phyloP scores from a whole-genome alignment of 2,888 invertebrate species.

The Trichogramma dendrolimi region DNA sequence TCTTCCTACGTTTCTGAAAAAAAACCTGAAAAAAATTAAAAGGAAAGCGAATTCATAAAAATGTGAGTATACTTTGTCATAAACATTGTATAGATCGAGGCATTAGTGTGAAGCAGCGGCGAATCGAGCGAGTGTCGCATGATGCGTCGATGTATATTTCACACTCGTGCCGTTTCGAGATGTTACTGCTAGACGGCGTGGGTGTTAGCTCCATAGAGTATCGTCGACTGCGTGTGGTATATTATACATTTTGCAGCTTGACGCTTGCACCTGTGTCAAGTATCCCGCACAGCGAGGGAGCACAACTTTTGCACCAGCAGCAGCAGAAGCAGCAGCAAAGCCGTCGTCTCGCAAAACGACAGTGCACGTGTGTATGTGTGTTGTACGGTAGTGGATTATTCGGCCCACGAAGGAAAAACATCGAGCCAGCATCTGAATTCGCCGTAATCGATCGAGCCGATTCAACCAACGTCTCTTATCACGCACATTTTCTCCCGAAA shows the following conservation, averaged over 20 bases:
- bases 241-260: not conserved
- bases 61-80: no score
- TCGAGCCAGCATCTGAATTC: no score
- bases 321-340: conserved; percentile 3
- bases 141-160: no score
- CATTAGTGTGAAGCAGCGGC: no score
- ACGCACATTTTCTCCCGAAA: no score
- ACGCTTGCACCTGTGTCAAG: conserved; percentile 26
- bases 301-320: not conserved
- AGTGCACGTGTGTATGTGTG: not conserved
- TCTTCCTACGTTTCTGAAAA: no score
- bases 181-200: conserved; percentile 17
- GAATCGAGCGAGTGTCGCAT: no score
- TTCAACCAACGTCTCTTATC: no score
- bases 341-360: not conserved
- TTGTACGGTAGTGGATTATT: not conserved
- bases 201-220: not conserved
- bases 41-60: no score
- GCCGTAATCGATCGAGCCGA: no score
- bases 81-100: no score
- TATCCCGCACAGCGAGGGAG: conserved; percentile 1
- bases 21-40: no score
- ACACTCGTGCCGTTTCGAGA: conserved; percentile 13
- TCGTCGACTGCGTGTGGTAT: conserved; percentile 1
- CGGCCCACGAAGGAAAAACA: not conserved